These are phyloP conservation scores for Rhodeus uyekii DNA, from an alignment of 2,797 vertebrate species.

Conservation along the genomic window DNA sequence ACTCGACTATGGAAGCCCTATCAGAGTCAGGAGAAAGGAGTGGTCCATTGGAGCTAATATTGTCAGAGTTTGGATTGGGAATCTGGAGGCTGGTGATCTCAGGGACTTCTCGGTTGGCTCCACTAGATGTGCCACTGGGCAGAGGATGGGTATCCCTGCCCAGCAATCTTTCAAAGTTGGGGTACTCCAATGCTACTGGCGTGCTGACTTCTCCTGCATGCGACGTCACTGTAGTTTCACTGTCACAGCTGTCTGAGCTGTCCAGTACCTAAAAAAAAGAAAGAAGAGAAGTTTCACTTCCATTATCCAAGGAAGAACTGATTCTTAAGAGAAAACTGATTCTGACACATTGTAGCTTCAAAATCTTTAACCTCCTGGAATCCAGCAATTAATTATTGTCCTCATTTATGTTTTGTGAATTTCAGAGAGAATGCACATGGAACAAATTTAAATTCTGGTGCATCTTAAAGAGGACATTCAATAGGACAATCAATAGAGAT, in stretches of 20 bases:
- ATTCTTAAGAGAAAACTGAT: not conserved
- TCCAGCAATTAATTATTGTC: not conserved
- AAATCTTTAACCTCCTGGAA: not conserved
- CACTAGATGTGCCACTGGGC: constrained; percentile 47
- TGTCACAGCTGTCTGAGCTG: constrained; percentile 96
- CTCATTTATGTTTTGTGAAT: not conserved
- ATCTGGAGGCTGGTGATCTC: constrained; percentile 82
- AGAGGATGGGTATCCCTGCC: constrained; percentile 46
- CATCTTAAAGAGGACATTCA: not conserved
- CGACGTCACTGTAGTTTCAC: constrained; percentile 91
- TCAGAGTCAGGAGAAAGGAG: constrained; percentile 13
- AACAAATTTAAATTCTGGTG: not conserved
- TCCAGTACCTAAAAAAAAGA: constrained; percentile 81
- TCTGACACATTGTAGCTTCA: not conserved
- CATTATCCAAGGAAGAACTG: not conserved
- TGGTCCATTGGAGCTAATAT: not conserved
- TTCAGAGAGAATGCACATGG: not conserved
- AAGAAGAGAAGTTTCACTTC: constrained; percentile 4
- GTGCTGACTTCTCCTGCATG: constrained; percentile 81
- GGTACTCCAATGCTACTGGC: constrained; percentile 72
- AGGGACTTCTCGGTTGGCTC: constrained; percentile 65
- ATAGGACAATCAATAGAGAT: not conserved
- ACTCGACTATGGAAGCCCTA: not conserved
- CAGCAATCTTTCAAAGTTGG: constrained; percentile 65
- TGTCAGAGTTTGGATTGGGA: constrained; percentile 38